These are phyloP conservation scores for Gavialis gangeticus DNA, from an alignment of 2,113 vertebrate species.

Conservation along the genomic window DNA sequence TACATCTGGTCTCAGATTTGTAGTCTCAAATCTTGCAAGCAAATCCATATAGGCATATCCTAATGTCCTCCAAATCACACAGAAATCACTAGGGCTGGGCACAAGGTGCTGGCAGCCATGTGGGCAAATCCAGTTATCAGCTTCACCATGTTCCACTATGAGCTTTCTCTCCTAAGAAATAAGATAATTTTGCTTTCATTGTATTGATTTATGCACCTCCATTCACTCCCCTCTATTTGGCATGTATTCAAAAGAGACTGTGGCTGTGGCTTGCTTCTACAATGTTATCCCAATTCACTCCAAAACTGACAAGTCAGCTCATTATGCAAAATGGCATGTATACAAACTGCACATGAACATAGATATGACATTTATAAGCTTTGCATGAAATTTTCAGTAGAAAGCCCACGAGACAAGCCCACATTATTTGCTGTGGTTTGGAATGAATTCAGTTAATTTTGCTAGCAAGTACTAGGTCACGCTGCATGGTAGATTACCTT, in stretches of 20 bases:
- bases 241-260: background rate
- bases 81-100: background rate
- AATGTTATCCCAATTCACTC: background rate
- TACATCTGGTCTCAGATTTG: background rate
- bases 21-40: background rate
- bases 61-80: background rate
- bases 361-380: constrained; percentile 30
- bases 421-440: constrained; percentile 37
- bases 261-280: background rate
- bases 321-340: constrained; percentile 10
- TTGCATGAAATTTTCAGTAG: constrained; percentile 1
- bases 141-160: background rate
- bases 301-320: constrained; percentile 9
- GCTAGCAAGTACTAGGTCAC: constrained; percentile 23
- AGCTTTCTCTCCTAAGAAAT: background rate
- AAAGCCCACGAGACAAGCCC: constrained; percentile 42
- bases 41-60: background rate
- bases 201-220: background rate
- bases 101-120: background rate
- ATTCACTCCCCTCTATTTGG: background rate
- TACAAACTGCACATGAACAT: constrained; percentile 5
- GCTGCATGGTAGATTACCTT: constrained; percentile 52
- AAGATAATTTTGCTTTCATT: background rate
- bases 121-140: background rate
- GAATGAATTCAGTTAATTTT: constrained; percentile 40